Percentiles rank a stretch among this genome's conserved stretches.
These are phyloP conservation scores for Brevimyrus niger DNA, from an alignment of 2,113 vertebrate genomes.

Conservation along the genomic window DNA sequence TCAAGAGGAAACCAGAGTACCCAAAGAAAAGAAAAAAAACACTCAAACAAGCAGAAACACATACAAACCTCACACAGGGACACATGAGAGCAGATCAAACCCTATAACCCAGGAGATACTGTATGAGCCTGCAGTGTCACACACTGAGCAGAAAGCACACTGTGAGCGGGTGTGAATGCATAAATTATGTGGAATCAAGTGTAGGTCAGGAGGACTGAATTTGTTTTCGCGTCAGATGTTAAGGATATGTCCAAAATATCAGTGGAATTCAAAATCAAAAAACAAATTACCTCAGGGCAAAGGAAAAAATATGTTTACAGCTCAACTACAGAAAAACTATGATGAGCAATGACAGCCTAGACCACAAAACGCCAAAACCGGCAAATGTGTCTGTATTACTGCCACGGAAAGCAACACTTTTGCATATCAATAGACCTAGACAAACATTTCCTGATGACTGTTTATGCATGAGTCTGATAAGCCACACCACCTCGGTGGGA, in stretches of 20 bases:
- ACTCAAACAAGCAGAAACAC: neutral
- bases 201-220: neutral
- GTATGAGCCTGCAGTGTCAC: neutral
- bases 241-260: neutral
- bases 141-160: neutral
- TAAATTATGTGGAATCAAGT: neutral
- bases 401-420: neutral
- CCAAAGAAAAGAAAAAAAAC: neutral
- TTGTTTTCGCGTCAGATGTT: neutral
- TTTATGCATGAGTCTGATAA: constrained; percentile 1
- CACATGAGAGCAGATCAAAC: neutral
- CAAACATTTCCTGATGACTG: neutral
- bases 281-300: neutral
- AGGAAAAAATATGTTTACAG: neutral
- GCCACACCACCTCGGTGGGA: neutral
- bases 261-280: neutral
- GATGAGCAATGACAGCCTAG: neutral
- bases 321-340: neutral
- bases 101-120: neutral
- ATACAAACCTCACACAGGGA: neutral
- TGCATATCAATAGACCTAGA: neutral
- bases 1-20: neutral
- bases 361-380: neutral
- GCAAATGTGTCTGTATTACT: neutral
- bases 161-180: neutral